phyloP scores from a whole-genome alignment of 2,888 invertebrate genomes.

The Oasisia sp. region DNA sequence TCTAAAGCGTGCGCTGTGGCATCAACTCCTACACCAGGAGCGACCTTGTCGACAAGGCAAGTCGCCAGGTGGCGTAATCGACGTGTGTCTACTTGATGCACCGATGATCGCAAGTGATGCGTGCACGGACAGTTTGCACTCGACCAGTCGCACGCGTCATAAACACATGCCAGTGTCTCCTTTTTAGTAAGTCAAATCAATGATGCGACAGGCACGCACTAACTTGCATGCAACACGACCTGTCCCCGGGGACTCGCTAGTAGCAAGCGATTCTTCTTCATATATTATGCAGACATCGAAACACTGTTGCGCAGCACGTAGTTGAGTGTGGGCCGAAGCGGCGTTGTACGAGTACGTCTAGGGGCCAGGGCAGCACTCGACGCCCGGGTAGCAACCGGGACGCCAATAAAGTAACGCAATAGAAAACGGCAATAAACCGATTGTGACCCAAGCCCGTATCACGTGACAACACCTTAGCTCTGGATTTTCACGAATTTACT shows the following conservation, averaged over 20 bases:
- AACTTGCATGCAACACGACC: neutral
- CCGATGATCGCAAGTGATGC: neutral
- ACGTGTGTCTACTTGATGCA: neutral
- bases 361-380: neutral
- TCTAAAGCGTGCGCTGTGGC: too few relatives aligned
- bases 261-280: slow-evolving; percentile 17
- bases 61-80: neutral
- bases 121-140: neutral
- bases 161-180: slow-evolving; percentile 4
- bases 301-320: neutral
- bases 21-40: too few relatives aligned
- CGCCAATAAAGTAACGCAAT: neutral
- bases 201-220: neutral
- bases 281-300: neutral
- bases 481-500: neutral
- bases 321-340: neutral
- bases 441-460: neutral
- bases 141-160: neutral
- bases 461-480: neutral
- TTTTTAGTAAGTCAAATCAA: neutral
- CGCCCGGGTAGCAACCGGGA: neutral
- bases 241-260: neutral
- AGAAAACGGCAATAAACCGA: neutral
- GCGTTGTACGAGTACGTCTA: neutral
- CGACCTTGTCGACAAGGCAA: neutral